Base-by-base conservation (phyloP, 2,888 invertebrate genomes). In the Spodoptera littoralis region DNA sequence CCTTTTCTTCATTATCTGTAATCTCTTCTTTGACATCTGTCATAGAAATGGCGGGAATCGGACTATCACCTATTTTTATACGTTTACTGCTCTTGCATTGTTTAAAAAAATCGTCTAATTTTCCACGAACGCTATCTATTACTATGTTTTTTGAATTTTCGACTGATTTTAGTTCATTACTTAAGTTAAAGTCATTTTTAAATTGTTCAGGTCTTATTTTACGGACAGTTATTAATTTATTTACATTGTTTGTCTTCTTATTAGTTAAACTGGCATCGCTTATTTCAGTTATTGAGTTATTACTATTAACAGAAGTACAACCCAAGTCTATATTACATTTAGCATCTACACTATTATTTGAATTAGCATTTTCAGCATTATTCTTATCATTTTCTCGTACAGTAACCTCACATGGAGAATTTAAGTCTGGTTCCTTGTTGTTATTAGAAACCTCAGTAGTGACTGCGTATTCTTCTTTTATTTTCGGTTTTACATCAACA, bases 211-310 rank as follows among this genome's bases (percentile, higher is more conserved):
- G 49, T 8, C 82, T 75, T 42, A 84, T 86, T 79, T 81, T 85
- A 47, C 86, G 85, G 0, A 86, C 82, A 6, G 82, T 84, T 48
- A 84, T 81, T 18, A 68, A 80, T 48, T 86, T 80, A 36, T 78
- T 67, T 13, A 77, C 60, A 18, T 74, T 68, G 9, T 66, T 75
- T 2, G 62, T 44, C 54, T 72, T 68, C 55, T 71, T 61, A 44
- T 48, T 50, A 1, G 54, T 22, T 11, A 60, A 18, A 43, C 70
- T 66, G 3, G 44, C 11, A 9, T 56, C 59, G 3, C n/a, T 24
- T 12, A 5, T 27, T 5, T 4, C 5, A 36, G 36, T 36, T 36
- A 9, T 36, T 36, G 36, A 36, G 1, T 36, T 36, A 36, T 36
- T 36, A 8, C 8, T 36, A 8, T 36, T 8, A 1, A 9, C 9